Evolutionary conservation across 1,140 invertebrate species (phyloP).

Genomic region (Cataglyphis hispanica): DNA sequence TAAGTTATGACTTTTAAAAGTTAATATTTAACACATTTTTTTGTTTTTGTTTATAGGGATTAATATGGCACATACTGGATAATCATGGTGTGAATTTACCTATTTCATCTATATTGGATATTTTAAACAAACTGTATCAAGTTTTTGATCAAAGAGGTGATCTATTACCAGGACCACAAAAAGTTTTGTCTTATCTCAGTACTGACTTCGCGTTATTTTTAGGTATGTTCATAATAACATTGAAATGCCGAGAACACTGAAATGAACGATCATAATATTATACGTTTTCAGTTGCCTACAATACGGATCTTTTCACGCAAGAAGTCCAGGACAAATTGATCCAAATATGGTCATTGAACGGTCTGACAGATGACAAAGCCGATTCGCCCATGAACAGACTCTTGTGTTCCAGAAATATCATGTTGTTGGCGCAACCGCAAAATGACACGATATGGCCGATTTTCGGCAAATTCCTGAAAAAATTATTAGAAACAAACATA

Average conservation of each 20-base stretch:
- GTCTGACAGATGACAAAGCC: constrained; percentile 67
- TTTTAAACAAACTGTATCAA: constrained; percentile 74
- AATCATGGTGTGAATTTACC: constrained; percentile 73
- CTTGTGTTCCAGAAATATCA: constrained; percentile 84
- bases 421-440: constrained; percentile 80
- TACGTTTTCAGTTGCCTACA: constrained; percentile 78
- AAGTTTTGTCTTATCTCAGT: constrained; percentile 77
- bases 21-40: not conserved
- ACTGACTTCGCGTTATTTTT: constrained; percentile 82
- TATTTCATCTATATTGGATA: constrained; percentile 64
- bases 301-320: constrained; percentile 77
- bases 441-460: constrained; percentile 76
- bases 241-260: not conserved
- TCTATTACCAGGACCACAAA: constrained; percentile 74
- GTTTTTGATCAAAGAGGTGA: constrained; percentile 78
- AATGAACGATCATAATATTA: constrained; percentile 21
- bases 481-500: constrained; percentile 80
- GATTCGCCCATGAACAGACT: constrained; percentile 78
- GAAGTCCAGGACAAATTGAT: constrained; percentile 81
- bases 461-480: constrained; percentile 80
- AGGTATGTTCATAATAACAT: constrained; percentile 72
- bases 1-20: too few relatives aligned
- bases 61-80: constrained; percentile 82
- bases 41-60: constrained; percentile 54
- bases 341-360: constrained; percentile 80